Percentiles rank a stretch among this genome's conserved stretches.
Conservation (phyloP, 1,140 invertebrate genomes). For the Drosophila orena region DNA sequence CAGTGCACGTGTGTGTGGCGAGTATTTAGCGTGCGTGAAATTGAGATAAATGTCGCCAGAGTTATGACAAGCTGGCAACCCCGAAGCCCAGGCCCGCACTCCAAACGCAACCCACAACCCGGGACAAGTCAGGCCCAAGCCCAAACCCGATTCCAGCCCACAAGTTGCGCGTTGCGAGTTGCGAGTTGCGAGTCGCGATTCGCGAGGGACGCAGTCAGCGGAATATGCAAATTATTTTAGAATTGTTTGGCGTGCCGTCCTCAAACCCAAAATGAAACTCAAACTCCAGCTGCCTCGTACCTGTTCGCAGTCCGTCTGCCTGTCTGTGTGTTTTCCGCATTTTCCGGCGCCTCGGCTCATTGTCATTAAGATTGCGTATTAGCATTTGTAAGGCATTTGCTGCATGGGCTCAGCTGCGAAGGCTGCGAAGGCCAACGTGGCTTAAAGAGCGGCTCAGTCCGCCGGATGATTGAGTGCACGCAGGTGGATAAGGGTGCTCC, state of each 20-base stretch:
- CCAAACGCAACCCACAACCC: background rate
- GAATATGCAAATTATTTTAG: constrained; percentile 68
- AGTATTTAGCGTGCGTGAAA: constrained; percentile 71
- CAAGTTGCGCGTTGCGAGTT: constrained; percentile 1
- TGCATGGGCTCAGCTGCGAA: constrained; percentile 49
- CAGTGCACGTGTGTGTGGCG: constrained; percentile 27
- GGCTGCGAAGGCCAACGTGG: constrained; percentile 41
- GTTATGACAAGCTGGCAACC: constrained; percentile 51
- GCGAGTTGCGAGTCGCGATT: background rate
- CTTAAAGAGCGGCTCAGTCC: constrained; percentile 46
- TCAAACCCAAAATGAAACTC: too few relatives aligned
- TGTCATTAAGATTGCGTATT: constrained; percentile 73
- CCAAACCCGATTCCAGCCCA: constrained; percentile 18
- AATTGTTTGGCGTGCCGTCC: constrained; percentile 44
- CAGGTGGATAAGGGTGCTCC: too few relatives aligned
- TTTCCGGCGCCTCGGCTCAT: constrained; percentile 23
- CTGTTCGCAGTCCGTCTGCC: constrained; percentile 2
- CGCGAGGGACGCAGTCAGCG: constrained; percentile 29
- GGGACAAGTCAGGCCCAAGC: constrained; percentile 5
- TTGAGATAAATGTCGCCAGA: constrained; percentile 62
- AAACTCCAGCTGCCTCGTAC: constrained; percentile 1
- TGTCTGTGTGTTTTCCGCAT: background rate
- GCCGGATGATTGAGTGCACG: constrained; percentile 50
- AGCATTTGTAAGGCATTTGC: constrained; percentile 67
- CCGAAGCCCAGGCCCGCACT: constrained; percentile 1